Evolutionary conservation across 2,113 vertebrate genomes (phyloP).

Genomic region (Cebidichthys violaceus): DNA sequence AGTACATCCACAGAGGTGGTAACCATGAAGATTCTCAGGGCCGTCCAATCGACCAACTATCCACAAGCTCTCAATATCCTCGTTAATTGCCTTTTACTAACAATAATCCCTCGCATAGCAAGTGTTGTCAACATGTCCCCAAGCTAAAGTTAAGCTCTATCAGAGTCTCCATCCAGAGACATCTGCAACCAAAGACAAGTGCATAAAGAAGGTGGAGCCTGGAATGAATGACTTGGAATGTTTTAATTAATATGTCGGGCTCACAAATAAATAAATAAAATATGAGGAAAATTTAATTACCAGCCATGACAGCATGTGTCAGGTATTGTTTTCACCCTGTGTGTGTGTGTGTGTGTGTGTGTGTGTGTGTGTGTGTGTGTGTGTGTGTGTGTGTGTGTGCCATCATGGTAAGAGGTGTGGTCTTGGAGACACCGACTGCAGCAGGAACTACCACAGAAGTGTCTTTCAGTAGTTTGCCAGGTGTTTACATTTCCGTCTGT

Average conservation of each 20-base stretch:
- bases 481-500: background rate
- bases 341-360: background rate
- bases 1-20: background rate
- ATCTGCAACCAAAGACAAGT: background rate
- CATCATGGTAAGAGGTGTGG: background rate
- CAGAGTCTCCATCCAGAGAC: no score
- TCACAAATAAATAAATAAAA: background rate
- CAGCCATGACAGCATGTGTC: background rate
- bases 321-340: background rate
- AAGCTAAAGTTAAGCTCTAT: background rate
- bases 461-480: background rate
- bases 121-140: background rate
- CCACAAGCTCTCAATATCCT: background rate
- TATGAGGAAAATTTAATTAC: background rate
- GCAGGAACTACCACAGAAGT: background rate
- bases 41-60: background rate
- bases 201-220: background rate
- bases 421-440: background rate
- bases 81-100: background rate
- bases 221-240: background rate
- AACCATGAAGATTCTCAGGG: background rate
- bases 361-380: no score
- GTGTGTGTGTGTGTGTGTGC: background rate
- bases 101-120: background rate
- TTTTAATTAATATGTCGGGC: background rate